Evolutionary conservation across 2,113 vertebrate species (phyloP).

Genomic region (Onychorhynchus coronatus): DNA sequence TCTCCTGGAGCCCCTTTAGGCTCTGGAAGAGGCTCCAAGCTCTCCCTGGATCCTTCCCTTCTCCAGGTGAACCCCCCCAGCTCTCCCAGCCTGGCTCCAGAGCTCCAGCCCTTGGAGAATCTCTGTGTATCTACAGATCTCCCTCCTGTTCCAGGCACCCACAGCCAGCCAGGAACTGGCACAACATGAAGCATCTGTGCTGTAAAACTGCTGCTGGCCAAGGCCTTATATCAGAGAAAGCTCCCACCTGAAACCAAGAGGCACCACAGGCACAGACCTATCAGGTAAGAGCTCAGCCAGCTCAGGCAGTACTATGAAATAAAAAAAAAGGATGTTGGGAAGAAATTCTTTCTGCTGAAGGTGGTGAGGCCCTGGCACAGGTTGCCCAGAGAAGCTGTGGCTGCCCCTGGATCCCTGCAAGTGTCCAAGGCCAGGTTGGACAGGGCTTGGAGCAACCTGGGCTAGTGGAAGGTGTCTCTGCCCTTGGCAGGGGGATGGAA

Average conservation of each 20-base stretch:
- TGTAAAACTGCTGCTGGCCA: not conserved
- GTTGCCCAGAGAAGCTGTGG: not conserved
- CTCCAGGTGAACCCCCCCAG: not conserved
- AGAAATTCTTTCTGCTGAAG: not conserved
- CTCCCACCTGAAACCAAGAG: not conserved
- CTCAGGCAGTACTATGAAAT: not conserved
- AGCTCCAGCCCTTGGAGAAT: not conserved
- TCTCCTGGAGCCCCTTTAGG: not conserved
- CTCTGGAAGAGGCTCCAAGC: fast-evolving
- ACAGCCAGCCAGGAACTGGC: not conserved
- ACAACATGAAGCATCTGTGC: not conserved
- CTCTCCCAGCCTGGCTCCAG: not conserved
- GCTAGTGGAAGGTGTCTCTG: not conserved
- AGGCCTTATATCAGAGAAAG: not conserved
- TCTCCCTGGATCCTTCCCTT: not conserved
- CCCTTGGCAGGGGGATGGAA: not conserved
- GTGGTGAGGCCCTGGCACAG: not conserved
- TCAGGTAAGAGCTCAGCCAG: not conserved
- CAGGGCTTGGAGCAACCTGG: not conserved
- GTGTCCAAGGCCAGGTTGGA: not conserved
- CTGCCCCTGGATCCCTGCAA: not conserved
- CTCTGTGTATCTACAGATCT: not conserved
- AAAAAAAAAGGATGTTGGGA: not conserved
- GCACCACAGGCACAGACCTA: not conserved
- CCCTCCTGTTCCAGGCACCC: not conserved